These are phyloP conservation scores for Heliconius hewitsoni DNA, from an alignment of 1,140 invertebrate genomes.

Conservation along the genomic window DNA sequence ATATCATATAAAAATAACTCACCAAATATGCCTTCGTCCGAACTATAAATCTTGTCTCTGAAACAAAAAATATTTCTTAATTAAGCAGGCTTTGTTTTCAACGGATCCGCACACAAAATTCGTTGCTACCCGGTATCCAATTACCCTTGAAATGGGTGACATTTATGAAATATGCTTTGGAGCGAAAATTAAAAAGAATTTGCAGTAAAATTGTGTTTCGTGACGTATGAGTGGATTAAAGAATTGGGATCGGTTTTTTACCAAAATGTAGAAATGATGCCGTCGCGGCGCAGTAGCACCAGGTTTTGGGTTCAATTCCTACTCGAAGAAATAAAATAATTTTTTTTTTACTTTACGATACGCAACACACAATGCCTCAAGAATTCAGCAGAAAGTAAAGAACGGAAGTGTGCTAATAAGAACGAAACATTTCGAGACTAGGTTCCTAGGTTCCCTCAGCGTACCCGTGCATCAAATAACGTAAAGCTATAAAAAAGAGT, in stretches of 20 bases:
- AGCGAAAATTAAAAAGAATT: not conserved
- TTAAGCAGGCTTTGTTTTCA: slow-evolving; percentile 36
- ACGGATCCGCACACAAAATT: slow-evolving; percentile 16
- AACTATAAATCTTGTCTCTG: slow-evolving; percentile 36
- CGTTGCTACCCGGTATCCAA: slow-evolving; percentile 17
- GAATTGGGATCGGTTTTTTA: too few relatives aligned
- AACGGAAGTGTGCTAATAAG: not conserved
- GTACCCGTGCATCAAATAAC: too few relatives aligned
- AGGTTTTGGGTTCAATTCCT: too few relatives aligned
- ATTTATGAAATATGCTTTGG: slow-evolving; percentile 9
- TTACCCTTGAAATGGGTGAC: slow-evolving; percentile 20
- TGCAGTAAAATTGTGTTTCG: not conserved
- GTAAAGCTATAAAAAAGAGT: not conserved
- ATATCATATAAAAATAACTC: slow-evolving; percentile 19
- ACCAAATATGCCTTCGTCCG: slow-evolving; percentile 24
- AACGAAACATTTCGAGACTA: not conserved
- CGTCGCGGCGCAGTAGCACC: too few relatives aligned
- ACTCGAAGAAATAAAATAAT: too few relatives aligned
- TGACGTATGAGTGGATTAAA: not conserved
- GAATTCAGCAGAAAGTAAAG: not conserved
- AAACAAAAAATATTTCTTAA: slow-evolving; percentile 40
- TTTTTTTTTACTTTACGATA: too few relatives aligned
- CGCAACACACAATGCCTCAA: too few relatives aligned
- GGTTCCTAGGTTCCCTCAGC: not conserved
- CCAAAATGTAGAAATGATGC: too few relatives aligned